Percentiles rank a stretch among this genome's conserved stretches.
Evolutionary conservation across 1,140 invertebrate genomes (phyloP).

Genomic region (Drosophila arawakana): DNA sequence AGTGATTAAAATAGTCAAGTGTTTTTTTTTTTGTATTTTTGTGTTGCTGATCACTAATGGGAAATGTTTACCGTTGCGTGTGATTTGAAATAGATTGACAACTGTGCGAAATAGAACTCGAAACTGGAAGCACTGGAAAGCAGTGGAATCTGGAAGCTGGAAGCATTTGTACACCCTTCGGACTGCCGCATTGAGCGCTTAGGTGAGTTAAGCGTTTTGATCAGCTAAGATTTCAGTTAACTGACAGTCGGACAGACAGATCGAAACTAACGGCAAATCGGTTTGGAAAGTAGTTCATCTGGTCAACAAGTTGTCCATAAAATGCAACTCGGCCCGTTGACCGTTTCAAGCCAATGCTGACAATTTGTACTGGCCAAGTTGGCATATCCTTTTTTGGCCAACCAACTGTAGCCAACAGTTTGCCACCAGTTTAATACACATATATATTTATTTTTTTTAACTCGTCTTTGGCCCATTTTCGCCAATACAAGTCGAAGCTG

Average conservation of each 20-base stretch:
- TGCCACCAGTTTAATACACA: conserved; percentile 1
- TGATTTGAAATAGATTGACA: conserved; percentile 11
- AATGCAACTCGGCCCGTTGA: conserved; percentile 52
- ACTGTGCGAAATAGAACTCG: neutral
- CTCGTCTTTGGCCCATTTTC: conserved; percentile 55
- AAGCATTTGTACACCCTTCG: conserved; percentile 15
- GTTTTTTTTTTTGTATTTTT: no score
- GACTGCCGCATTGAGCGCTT: neutral
- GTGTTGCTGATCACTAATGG: neutral
- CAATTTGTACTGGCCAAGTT: conserved; percentile 59
- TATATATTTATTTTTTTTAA: neutral
- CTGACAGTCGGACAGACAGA: neutral
- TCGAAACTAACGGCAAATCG: conserved; percentile 59
- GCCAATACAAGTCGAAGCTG: conserved; percentile 35
- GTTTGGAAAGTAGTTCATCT: conserved; percentile 76
- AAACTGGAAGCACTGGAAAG: neutral
- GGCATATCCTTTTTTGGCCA: conserved; percentile 73
- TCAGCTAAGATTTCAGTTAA: conserved; percentile 14
- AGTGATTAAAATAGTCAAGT: conserved; percentile 10
- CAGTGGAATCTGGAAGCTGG: neutral
- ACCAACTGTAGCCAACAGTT: conserved; percentile 42
- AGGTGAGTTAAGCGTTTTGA: conserved; percentile 44
- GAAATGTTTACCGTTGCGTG: neutral
- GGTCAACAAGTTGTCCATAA: conserved; percentile 74
- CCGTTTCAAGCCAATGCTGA: conserved; percentile 50